Evolutionary conservation across 2,888 invertebrate genomes (phyloP).

Genomic region (Byasa hedistus): DNA sequence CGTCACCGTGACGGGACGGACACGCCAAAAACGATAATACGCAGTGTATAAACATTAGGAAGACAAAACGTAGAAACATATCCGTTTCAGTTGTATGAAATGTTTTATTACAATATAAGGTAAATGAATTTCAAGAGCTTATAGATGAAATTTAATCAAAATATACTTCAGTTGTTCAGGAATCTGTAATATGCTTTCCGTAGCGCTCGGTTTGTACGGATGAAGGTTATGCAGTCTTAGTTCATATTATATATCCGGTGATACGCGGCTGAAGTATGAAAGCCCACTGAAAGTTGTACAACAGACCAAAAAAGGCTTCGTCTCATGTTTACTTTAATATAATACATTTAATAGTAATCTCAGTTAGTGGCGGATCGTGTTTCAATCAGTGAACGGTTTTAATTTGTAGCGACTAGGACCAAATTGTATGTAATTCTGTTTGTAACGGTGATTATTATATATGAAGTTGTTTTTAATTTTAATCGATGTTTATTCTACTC

Average conservation of each 20-base stretch:
- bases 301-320: conserved; percentile 38
- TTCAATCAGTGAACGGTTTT: conserved; percentile 8
- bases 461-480: conserved; percentile 72
- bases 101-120: conserved; percentile 30
- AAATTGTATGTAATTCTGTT: conserved; percentile 66
- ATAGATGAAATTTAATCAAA: conserved; percentile 22
- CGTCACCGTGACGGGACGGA: background rate
- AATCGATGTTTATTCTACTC: conserved; percentile 64
- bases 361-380: conserved; percentile 17
- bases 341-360: conserved; percentile 24
- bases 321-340: conserved; percentile 25
- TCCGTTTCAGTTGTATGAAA: conserved; percentile 33
- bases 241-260: too few relatives aligned
- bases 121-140: conserved; percentile 32
- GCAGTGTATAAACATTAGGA: conserved; percentile 21
- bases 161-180: conserved; percentile 14
- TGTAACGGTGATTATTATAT: conserved; percentile 50
- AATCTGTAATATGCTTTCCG: conserved; percentile 33
- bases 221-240: too few relatives aligned
- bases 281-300: conserved; percentile 23
- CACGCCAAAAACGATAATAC: conserved; percentile 30
- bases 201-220: conserved; percentile 36
- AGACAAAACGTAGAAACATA: conserved; percentile 27
- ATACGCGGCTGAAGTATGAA: too few relatives aligned
- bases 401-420: conserved; percentile 64